These are phyloP conservation scores for Loris lydekkerianus DNA, from an alignment of 2,797 vertebrate genomes.

Conservation along the genomic window DNA sequence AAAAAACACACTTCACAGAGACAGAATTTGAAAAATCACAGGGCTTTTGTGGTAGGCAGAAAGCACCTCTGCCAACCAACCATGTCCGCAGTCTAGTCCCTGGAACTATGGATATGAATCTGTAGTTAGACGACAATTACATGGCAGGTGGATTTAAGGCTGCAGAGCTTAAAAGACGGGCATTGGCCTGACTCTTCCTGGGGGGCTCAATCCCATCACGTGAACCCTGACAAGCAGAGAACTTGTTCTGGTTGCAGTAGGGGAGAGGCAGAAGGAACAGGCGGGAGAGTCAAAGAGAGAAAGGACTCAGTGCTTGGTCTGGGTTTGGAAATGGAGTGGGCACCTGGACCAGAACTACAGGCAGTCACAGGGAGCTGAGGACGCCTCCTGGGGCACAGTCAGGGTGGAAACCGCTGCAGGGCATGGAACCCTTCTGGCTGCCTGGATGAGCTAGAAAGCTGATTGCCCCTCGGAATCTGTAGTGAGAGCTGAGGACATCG, in stretches of 20 bases:
- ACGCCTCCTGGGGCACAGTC: neutral
- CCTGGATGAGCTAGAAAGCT: accelerated
- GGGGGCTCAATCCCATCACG: neutral
- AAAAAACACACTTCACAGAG: neutral
- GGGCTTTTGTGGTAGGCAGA: neutral
- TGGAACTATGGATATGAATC: neutral
- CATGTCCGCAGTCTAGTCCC: neutral
- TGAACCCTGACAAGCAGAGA: neutral
- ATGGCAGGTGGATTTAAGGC: neutral
- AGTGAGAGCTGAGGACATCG: accelerated
- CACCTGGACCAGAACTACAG: accelerated
- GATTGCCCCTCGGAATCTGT: neutral
- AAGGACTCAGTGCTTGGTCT: neutral
- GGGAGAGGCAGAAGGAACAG: neutral
- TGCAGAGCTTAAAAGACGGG: accelerated
- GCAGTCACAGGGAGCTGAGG: accelerated
- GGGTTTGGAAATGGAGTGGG: neutral
- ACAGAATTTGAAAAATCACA: neutral
- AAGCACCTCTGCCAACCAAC: neutral
- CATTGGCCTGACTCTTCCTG: neutral
- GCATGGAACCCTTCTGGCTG: accelerated
- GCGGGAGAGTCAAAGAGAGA: accelerated
- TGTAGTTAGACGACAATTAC: accelerated
- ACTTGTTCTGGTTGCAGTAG: neutral
- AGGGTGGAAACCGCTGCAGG: neutral